These are phyloP conservation scores for Paralichthys olivaceus DNA, from an alignment of 2,113 vertebrate genomes.

Conservation along the genomic window DNA sequence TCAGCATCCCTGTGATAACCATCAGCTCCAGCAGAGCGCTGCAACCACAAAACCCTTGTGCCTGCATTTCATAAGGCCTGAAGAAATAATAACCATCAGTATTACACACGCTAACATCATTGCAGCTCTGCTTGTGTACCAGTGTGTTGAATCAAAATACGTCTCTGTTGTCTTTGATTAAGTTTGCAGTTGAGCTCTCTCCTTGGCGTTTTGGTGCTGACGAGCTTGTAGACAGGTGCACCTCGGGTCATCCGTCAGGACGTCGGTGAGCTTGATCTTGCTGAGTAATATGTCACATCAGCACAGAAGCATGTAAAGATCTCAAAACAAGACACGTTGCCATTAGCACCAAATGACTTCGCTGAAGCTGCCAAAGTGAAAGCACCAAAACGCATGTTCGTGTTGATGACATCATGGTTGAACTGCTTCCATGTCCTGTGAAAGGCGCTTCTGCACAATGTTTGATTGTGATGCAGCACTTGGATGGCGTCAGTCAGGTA, in stretches of 20 bases:
- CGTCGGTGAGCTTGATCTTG: slow-evolving; percentile 48
- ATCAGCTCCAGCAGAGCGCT: slow-evolving; percentile 33
- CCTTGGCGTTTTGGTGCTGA: slow-evolving; percentile 45
- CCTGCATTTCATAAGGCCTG: slow-evolving; percentile 21
- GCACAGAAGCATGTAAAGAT: slow-evolving; percentile 61
- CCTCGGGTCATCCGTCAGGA: slow-evolving; percentile 39
- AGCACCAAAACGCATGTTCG: slow-evolving; percentile 47
- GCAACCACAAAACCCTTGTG: slow-evolving; percentile 25
- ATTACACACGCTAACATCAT: neutral
- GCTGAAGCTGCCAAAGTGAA: slow-evolving; percentile 36
- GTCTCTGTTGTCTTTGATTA: neutral
- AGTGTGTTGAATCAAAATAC: neutral
- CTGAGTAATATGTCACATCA: slow-evolving; percentile 60
- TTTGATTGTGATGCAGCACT: slow-evolving; percentile 24
- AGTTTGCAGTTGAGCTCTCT: slow-evolving; percentile 55
- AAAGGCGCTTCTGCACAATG: slow-evolving; percentile 36
- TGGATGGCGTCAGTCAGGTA: slow-evolving; percentile 51
- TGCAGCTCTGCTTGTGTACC: neutral
- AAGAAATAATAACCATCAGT: slow-evolving; percentile 25
- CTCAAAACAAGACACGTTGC: slow-evolving; percentile 63
- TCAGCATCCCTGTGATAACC: neutral
- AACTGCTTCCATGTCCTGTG: slow-evolving; percentile 18
- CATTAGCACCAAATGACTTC: neutral
- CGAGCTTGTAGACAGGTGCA: slow-evolving; percentile 57
- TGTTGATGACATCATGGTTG: slow-evolving; percentile 11